These are phyloP conservation scores for Dolichomitus sp. DNA, from an alignment of 2,888 invertebrate genomes.

Conservation along the genomic window DNA sequence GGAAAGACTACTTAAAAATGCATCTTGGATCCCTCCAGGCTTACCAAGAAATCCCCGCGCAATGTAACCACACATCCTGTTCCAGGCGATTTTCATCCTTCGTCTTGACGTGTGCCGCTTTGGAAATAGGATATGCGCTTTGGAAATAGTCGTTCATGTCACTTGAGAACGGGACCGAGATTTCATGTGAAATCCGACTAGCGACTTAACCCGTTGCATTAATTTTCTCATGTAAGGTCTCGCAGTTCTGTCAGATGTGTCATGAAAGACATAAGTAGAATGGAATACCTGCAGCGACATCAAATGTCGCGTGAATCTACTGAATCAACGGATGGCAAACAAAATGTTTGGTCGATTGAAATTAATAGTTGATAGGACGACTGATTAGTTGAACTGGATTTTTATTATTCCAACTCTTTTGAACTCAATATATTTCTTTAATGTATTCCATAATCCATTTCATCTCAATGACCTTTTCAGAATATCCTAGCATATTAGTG, in stretches of 20 bases:
- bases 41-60: constrained; percentile 6
- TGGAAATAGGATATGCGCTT: too few species aligned
- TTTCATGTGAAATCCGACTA: constrained; percentile 7
- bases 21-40: constrained; percentile 37
- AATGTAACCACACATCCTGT: background rate
- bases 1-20: constrained; percentile 59
- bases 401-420: too few species aligned
- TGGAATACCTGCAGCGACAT: too few species aligned
- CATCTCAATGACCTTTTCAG: too few species aligned
- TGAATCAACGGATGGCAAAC: too few species aligned
- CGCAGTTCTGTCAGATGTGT: background rate
- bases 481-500: too few species aligned
- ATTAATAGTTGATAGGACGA: too few species aligned
- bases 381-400: too few species aligned
- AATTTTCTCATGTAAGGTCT: background rate
- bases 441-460: too few species aligned
- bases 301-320: too few species aligned
- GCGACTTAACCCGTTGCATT: constrained; percentile 6
- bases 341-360: too few species aligned
- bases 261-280: background rate
- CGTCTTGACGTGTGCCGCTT: constrained; percentile 7
- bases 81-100: constrained; percentile 1
- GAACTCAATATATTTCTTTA: too few species aligned
- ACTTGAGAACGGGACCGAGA: constrained; percentile 20
- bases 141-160: constrained; percentile 8